Evolutionary conservation across 2,888 invertebrate species (phyloP).

Genomic region (Amphimallon solstitiale): DNA sequence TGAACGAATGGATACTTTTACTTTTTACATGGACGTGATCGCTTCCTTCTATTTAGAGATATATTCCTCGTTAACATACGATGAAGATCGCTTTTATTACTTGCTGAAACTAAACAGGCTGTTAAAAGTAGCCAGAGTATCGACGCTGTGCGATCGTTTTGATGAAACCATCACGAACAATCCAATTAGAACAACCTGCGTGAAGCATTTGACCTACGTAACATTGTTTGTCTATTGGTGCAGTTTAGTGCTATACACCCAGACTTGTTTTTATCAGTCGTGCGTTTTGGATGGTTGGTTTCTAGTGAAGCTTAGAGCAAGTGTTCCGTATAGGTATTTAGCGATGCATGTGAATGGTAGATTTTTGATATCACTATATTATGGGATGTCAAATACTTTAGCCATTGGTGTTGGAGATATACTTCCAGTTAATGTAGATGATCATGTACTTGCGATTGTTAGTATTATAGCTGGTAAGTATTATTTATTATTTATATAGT

Average conservation of each 20-base stretch:
- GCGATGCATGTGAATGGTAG: constrained; percentile 51
- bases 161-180: constrained; percentile 58
- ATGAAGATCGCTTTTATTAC: constrained; percentile 63
- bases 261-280: constrained; percentile 65
- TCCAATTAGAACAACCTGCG: constrained; percentile 53
- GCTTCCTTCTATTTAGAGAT: constrained; percentile 66
- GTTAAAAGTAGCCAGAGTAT: constrained; percentile 66
- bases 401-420: constrained; percentile 67
- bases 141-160: constrained; percentile 63
- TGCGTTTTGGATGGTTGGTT: constrained; percentile 67
- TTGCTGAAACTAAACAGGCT: constrained; percentile 67
- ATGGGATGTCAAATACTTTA: constrained; percentile 63
- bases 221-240: constrained; percentile 66
- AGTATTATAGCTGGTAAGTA: constrained; percentile 45
- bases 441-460: constrained; percentile 54
- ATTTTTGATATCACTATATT: constrained; percentile 63
- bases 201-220: constrained; percentile 65
- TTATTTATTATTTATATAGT: no score
- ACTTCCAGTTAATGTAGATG: constrained; percentile 62
- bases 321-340: constrained; percentile 36
- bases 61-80: constrained; percentile 56
- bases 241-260: constrained; percentile 66
- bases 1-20: constrained; percentile 64
- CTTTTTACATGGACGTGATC: constrained; percentile 66
- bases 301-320: constrained; percentile 40